Base-by-base conservation (phyloP, 2,888 invertebrate species). In the Sipha maydis region DNA sequence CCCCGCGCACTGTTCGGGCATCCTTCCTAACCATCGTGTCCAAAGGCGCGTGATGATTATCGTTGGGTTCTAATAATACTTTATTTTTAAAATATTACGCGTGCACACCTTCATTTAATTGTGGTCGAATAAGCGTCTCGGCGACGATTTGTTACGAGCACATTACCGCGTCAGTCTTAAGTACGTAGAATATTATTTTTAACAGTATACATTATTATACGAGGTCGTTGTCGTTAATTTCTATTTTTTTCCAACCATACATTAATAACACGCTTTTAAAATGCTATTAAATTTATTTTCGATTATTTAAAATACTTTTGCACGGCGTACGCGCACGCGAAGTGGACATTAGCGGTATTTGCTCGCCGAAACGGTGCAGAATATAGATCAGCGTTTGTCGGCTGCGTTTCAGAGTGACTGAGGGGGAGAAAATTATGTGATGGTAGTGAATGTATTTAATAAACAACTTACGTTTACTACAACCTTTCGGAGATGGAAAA, bases 211-310 rank as follows among this genome's bases (percentile, higher is more conserved):
- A 67, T 48, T 41, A 14, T 48, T 48, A 48, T 48, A 48, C 2
- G 48, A 84, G 84, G 75, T 84, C 41, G 41, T 84, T 67, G 84
- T 41, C 67, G 67, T 76, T 84, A 67, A 34, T 84, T 84, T n/a
- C 25, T 21, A 8, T 28, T 19, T 38, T 17, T 25, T 3, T 54
- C 11, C n/a, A 56, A 76, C 67, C 76, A 9, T 67, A 67, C 3
- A 14, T 77, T 41, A 85, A 85, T 48, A 56, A 77, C 77, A 25
- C 31, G 61, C 75, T 84, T 84, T 84, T 84, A 84, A 76, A 28
- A 75, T 25, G 38, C 83, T 77, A 77, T 85, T 84, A 76, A 73
- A 83, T 83, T 75, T 34, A 83, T 56, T 73, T 83, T 83, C 83
- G 75, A 83, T 56, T 56, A 25, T 67, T 80, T 28, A 82, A 71